Percentiles rank a stretch among this genome's conserved stretches.
Conservation (phyloP, 2,888 invertebrate genomes). For the Calameuta filiformis region DNA sequence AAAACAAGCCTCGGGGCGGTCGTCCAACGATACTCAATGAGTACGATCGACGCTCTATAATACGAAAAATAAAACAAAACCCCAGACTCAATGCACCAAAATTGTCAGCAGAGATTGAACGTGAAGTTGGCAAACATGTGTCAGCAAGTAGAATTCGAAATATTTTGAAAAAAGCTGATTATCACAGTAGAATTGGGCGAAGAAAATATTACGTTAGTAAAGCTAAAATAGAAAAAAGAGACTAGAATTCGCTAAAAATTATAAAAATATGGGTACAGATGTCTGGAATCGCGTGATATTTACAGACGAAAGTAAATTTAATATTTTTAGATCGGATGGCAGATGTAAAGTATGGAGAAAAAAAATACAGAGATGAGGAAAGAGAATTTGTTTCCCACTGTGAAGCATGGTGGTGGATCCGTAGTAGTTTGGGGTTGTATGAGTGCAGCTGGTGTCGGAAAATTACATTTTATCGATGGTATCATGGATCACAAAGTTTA, state of each 20-base stretch:
- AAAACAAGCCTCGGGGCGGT: no score
- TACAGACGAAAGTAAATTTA: constrained; percentile 39
- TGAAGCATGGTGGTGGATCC: constrained; percentile 45
- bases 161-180: no score
- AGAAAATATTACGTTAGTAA: not conserved
- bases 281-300: constrained; percentile 39
- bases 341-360: constrained; percentile 30
- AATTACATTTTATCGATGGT: constrained; percentile 24
- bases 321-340: constrained; percentile 30
- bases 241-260: constrained; percentile 12
- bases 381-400: constrained; percentile 33
- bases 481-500: constrained; percentile 24
- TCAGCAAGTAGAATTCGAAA: no score
- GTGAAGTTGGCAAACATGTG: no score
- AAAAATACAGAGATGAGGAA: constrained; percentile 26
- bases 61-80: no score
- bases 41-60: no score
- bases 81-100: no score
- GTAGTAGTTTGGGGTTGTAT: constrained; percentile 43
- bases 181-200: constrained; percentile 1
- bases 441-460: constrained; percentile 31
- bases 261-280: constrained; percentile 7
- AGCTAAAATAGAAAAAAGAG: not conserved
- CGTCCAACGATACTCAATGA: no score
- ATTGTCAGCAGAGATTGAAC: no score